These are phyloP conservation scores for Mixornis gularis DNA, from an alignment of 2,113 vertebrate genomes.

Conservation along the genomic window DNA sequence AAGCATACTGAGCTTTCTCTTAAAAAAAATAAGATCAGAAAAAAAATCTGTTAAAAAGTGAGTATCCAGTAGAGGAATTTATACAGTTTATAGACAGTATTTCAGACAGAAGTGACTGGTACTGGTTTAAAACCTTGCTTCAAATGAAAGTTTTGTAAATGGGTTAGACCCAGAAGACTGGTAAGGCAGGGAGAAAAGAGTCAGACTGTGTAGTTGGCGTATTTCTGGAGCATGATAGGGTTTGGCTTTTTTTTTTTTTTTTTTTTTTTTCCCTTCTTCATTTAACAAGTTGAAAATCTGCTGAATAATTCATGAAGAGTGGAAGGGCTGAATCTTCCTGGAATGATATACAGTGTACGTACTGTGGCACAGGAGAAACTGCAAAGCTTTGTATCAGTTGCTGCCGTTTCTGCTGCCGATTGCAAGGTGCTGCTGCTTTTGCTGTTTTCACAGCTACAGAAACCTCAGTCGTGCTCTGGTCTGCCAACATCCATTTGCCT, in stretches of 20 bases:
- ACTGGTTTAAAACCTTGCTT: neutral
- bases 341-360: constrained; percentile 63
- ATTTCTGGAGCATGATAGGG: constrained; percentile 59
- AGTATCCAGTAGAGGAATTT: neutral
- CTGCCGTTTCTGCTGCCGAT: constrained; percentile 49
- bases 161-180: neutral
- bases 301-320: constrained; percentile 78
- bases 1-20: neutral
- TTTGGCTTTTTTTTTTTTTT: neutral
- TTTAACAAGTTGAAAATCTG: constrained; percentile 71
- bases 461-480: neutral
- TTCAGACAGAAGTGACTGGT: neutral
- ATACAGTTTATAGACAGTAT: neutral
- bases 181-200: neutral
- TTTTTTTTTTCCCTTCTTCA: neutral
- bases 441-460: neutral
- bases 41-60: neutral
- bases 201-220: constrained; percentile 55
- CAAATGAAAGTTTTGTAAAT: constrained; percentile 23
- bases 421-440: constrained; percentile 49
- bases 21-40: neutral
- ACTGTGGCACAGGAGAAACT: constrained; percentile 61
- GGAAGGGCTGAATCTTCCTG: constrained; percentile 69
- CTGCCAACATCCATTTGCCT: neutral
- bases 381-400: constrained; percentile 64